These are phyloP conservation scores for Lanistes nyassanus DNA, from an alignment of 1,140 invertebrate genomes.

Conservation along the genomic window DNA sequence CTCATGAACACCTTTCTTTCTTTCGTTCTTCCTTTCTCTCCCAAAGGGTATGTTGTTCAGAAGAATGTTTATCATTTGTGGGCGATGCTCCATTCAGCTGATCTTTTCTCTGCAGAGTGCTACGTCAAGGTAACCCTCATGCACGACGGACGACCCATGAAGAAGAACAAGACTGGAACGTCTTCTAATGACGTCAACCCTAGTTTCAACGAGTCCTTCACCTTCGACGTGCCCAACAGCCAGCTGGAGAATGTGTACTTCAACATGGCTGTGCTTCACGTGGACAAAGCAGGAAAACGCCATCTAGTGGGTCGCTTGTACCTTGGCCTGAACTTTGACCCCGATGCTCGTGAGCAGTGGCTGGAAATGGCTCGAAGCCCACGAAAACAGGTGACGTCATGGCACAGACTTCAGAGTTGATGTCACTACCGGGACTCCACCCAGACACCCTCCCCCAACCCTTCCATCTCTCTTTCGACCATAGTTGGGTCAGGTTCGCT, in stretches of 20 bases:
- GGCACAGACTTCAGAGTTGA: conserved; percentile 49
- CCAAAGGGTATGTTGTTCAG: too few species aligned
- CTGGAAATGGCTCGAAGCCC: conserved; percentile 49
- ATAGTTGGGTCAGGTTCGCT: too few species aligned
- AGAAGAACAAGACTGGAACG: conserved; percentile 71
- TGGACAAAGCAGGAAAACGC: conserved; percentile 78
- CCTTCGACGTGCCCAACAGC: conserved; percentile 72
- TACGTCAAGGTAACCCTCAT: conserved; percentile 71
- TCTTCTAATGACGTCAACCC: conserved; percentile 69
- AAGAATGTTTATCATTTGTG: background rate
- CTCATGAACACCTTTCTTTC: background rate
- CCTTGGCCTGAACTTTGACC: conserved; percentile 47
- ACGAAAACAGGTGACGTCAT: conserved; percentile 47
- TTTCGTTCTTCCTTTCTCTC: background rate
- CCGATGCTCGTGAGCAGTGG: conserved; percentile 46
- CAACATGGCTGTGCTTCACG: conserved; percentile 94
- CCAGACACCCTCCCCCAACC: too few species aligned
- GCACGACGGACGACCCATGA: conserved; percentile 70
- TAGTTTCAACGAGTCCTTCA: conserved; percentile 71
- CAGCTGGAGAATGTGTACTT: conserved; percentile 85
- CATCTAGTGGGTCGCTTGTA: conserved; percentile 48
- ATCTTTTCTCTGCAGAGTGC: conserved; percentile 66
- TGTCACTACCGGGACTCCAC: too few species aligned
- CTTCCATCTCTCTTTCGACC: too few species aligned
- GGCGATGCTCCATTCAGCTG: background rate